Conservation (phyloP, 2,888 invertebrate genomes). For the Plusia festucae region DNA sequence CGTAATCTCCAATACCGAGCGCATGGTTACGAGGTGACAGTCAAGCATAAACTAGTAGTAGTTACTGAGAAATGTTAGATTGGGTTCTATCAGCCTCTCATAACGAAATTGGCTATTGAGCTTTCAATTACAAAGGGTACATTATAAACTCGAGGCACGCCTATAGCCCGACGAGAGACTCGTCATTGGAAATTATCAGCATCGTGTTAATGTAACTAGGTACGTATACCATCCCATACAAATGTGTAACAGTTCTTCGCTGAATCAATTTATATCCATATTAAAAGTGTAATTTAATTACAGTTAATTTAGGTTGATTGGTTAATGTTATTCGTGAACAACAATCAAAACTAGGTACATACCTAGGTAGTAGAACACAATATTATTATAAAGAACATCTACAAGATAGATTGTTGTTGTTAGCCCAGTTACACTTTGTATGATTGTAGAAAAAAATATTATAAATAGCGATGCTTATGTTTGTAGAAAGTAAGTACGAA, state of each 20-base stretch:
- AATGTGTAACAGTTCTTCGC: constrained; percentile 1
- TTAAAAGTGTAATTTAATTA: too few relatives aligned
- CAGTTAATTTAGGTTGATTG: too few relatives aligned
- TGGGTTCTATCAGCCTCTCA: constrained; percentile 11
- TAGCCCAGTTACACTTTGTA: background rate
- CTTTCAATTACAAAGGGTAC: constrained; percentile 41
- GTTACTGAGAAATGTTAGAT: constrained; percentile 7
- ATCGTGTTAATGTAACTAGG: constrained; percentile 20
- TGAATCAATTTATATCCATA: constrained; percentile 29
- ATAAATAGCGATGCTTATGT: background rate
- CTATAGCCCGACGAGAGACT: constrained; percentile 19
- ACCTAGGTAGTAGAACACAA: constrained; percentile 9
- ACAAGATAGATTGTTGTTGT: background rate
- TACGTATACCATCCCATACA: constrained; percentile 26
- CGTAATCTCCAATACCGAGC: constrained; percentile 14
- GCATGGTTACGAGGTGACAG: constrained; percentile 10
- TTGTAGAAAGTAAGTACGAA: background rate
- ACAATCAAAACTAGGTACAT: constrained; percentile 15
- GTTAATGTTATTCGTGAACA: too few relatives aligned
- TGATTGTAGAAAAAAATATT: background rate
- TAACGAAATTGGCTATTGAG: constrained; percentile 35
- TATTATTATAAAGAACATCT: background rate
- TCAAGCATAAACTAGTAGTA: background rate
- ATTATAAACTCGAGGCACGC: constrained; percentile 26
- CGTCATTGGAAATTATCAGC: constrained; percentile 47